phyloP scores from a whole-genome alignment of 2,888 invertebrate species.

The Dione juno region DNA sequence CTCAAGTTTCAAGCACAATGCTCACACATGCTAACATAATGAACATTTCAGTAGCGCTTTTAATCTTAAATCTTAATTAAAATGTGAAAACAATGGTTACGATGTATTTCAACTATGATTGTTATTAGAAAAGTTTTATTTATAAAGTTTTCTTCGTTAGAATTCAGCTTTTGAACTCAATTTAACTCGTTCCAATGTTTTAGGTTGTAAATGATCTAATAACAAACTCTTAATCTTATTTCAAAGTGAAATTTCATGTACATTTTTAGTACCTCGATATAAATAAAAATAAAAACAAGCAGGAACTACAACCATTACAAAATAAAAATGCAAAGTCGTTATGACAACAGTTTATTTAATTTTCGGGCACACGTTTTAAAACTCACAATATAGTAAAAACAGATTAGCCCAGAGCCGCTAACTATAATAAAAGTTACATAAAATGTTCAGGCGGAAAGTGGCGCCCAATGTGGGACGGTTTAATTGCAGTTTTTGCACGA shows the following conservation, averaged over 20 bases:
- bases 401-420: constrained; percentile 38
- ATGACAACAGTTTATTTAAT: constrained; percentile 27
- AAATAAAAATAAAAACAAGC: constrained; percentile 5
- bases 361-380: constrained; percentile 26
- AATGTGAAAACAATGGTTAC: constrained; percentile 36
- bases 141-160: constrained; percentile 4
- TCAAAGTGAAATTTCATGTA: not conserved
- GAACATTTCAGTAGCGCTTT: constrained; percentile 35
- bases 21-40: constrained; percentile 33
- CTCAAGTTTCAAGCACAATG: constrained; percentile 23
- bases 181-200: constrained; percentile 9
- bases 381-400: constrained; percentile 35
- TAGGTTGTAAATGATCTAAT: constrained; percentile 3
- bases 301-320: not conserved
- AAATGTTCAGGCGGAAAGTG: constrained; percentile 33
- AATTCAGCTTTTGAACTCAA: constrained; percentile 10
- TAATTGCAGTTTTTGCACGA: constrained; percentile 44
- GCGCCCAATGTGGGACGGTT: constrained; percentile 39
- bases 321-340: constrained; percentile 25
- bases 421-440: constrained; percentile 37
- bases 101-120: constrained; percentile 24
- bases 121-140: constrained; percentile 17
- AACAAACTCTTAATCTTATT: not conserved
- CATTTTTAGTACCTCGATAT: not conserved
- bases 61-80: constrained; percentile 38